Percentiles rank a stretch among this genome's conserved stretches.
Evolutionary conservation across 2,888 invertebrate genomes (phyloP).

Genomic region (Mythimna lalbum): DNA sequence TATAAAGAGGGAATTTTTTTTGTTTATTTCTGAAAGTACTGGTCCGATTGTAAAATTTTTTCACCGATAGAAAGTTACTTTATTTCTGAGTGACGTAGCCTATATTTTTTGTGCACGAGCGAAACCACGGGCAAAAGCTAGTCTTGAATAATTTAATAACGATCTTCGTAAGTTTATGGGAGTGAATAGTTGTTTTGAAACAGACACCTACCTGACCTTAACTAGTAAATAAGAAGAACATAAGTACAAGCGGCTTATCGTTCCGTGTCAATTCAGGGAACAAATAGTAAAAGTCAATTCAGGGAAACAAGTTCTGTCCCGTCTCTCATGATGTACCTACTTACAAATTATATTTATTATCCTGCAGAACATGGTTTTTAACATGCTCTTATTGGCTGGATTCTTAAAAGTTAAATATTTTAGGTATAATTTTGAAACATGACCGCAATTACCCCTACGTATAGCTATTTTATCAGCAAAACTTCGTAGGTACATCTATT

Average conservation of each 20-base stretch:
- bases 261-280: slow-evolving; percentile 33
- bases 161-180: slow-evolving; percentile 9
- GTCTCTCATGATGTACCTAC: slow-evolving; percentile 4
- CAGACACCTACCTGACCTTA: slow-evolving; percentile 10
- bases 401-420: not conserved
- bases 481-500: too few species aligned
- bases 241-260: slow-evolving; percentile 36
- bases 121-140: too few species aligned
- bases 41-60: too few species aligned
- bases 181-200: slow-evolving; percentile 28
- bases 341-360: slow-evolving; percentile 39
- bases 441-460: not conserved
- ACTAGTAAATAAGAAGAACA: slow-evolving; percentile 16
- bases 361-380: not conserved
- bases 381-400: not conserved
- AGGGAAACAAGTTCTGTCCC: slow-evolving; percentile 40
- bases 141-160: not conserved
- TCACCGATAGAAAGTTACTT: too few species aligned
- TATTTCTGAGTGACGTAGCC: too few species aligned
- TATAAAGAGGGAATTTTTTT: too few species aligned
- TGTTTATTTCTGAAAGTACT: too few species aligned
- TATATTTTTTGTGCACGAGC: too few species aligned
- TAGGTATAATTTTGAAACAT: not conserved
- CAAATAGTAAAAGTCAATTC: slow-evolving; percentile 41
- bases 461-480: too few species aligned